Percentiles rank a stretch among this genome's conserved stretches.
phyloP scores from a whole-genome alignment of 2,113 vertebrate genomes.

The Balaenoptera acutorostrata region DNA sequence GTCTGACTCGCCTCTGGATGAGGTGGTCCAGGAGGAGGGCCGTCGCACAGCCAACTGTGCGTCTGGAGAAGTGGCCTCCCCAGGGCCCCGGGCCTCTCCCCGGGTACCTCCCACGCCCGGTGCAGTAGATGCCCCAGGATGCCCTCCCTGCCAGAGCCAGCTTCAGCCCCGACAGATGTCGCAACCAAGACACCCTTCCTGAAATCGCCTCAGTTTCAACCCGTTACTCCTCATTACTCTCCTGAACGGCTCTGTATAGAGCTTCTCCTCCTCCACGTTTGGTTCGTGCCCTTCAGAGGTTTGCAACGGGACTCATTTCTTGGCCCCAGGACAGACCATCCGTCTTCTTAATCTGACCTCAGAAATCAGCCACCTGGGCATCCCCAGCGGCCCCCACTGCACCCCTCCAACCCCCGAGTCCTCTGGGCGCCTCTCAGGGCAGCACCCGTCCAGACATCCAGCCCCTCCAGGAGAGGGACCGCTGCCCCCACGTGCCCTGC shows the following conservation, averaged over 20 bases:
- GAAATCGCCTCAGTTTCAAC: background rate
- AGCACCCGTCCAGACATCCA: background rate
- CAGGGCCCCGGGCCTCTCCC: background rate
- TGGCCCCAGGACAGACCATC: background rate
- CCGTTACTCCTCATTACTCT: background rate
- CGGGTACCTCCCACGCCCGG: rapidly evolving
- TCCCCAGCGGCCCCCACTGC: background rate
- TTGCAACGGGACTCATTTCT: background rate
- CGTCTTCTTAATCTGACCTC: constrained; percentile 43
- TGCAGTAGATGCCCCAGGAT: rapidly evolving
- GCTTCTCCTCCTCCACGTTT: background rate
- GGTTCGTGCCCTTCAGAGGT: rapidly evolving
- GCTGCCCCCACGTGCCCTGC: background rate
- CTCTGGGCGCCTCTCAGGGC: background rate
- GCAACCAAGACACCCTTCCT: background rate
- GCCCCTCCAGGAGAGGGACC: background rate
- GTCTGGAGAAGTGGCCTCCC: background rate
- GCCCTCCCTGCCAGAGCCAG: background rate
- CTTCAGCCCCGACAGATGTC: background rate
- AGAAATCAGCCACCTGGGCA: background rate
- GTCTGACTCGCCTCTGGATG: background rate
- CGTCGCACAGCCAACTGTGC: rapidly evolving
- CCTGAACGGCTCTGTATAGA: background rate
- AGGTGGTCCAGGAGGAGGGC: background rate
- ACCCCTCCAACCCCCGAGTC: background rate